These are phyloP conservation scores for Sycophila sp. DNA, from an alignment of 1,140 invertebrate genomes.

Conservation along the genomic window DNA sequence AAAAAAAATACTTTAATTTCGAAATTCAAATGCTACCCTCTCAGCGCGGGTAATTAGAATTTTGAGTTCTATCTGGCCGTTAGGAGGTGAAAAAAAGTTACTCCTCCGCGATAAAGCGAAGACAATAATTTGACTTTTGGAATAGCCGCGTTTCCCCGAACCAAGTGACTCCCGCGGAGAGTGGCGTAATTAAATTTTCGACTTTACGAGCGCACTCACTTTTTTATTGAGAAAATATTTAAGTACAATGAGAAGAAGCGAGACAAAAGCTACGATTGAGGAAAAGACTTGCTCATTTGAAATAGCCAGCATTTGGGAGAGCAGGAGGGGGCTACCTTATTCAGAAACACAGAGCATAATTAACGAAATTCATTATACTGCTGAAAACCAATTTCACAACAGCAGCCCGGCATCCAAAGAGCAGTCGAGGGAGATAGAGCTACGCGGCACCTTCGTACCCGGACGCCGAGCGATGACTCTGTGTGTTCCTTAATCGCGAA, in stretches of 20 bases:
- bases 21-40: not conserved
- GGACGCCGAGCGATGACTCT: not conserved
- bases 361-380: conserved; percentile 66
- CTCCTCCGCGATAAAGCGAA: not conserved
- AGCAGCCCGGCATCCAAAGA: conserved; percentile 49
- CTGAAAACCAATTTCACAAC: conserved; percentile 65
- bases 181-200: not conserved
- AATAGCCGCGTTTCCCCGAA: not conserved
- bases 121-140: not conserved
- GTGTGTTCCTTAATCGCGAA: conserved; percentile 63
- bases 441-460: not conserved
- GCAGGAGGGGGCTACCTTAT: conserved; percentile 19
- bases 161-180: not conserved
- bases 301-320: not conserved
- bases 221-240: conserved; percentile 2
- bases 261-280: not conserved
- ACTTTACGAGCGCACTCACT: not conserved
- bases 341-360: conserved; percentile 58
- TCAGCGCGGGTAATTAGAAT: not conserved
- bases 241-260: not conserved
- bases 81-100: no score
- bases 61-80: not conserved
- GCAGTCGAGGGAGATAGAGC: conserved; percentile 38
- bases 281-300: not conserved
- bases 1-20: not conserved